Conservation (phyloP, 2,888 invertebrate genomes). For the Gastracanthus pulcherrimus region DNA sequence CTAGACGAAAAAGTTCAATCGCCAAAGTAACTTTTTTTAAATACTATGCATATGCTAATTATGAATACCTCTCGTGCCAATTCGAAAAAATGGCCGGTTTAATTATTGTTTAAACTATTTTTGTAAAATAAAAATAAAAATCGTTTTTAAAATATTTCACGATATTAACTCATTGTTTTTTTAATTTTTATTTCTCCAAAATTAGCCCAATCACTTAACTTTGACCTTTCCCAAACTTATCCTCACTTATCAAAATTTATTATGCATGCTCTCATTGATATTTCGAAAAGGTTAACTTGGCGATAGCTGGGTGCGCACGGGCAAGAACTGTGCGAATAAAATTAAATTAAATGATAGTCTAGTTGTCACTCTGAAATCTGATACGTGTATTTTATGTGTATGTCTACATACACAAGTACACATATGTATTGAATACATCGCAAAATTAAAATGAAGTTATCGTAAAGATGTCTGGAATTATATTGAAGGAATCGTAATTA, state of each 20-base stretch:
- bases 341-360: conserved; percentile 10
- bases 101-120: conserved; percentile 61
- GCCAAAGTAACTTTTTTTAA: conserved; percentile 49
- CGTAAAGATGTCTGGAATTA: background rate
- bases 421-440: background rate
- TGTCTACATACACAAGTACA: no score
- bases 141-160: conserved; percentile 2
- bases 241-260: background rate
- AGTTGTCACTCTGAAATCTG: conserved; percentile 13
- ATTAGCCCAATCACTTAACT: background rate
- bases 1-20: conserved; percentile 29
- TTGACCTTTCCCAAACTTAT: background rate
- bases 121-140: conserved; percentile 28
- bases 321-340: conserved; percentile 4
- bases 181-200: background rate
- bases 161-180: no score
- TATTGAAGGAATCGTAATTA: conserved; percentile 1
- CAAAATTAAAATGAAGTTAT: conserved; percentile 14
- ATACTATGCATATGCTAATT: background rate
- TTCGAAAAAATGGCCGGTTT: conserved; percentile 13
- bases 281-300: conserved; percentile 47
- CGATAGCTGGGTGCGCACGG: background rate
- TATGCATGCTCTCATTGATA: background rate
- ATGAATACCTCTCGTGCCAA: background rate
- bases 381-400: background rate